Conservation (phyloP, 2,113 vertebrate genomes). For the Antigone vipio region DNA sequence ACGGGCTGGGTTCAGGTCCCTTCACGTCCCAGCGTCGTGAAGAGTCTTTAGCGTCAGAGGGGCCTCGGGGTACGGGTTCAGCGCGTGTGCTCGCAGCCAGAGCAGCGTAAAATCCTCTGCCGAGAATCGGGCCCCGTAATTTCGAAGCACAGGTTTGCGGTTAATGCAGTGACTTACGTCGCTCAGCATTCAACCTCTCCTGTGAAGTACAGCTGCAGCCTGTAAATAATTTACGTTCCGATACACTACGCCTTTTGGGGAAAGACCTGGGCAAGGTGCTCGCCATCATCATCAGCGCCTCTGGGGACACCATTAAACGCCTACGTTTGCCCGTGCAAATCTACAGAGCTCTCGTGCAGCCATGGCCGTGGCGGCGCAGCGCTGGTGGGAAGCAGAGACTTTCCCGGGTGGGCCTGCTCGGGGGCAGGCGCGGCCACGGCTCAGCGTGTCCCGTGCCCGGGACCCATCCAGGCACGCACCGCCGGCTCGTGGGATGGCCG, state of each 20-base stretch:
- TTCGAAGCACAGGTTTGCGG: neutral
- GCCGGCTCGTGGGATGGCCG: neutral
- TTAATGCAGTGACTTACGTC: neutral
- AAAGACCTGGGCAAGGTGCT: neutral
- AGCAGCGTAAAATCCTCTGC: rapidly evolving
- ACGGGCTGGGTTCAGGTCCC: neutral
- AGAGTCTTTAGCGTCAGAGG: rapidly evolving
- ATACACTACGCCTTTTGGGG: neutral
- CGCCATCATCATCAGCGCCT: neutral
- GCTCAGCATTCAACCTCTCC: neutral
- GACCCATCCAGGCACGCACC: neutral
- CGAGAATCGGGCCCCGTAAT: neutral
- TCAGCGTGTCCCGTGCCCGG: neutral
- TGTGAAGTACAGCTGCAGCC: too few species aligned
- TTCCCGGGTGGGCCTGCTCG: too few species aligned
- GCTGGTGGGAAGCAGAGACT: neutral
- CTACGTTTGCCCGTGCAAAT: neutral
- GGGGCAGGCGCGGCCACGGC: neutral
- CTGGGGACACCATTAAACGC: neutral
- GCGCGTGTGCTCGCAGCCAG: rapidly evolving
- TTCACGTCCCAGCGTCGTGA: rapidly evolving
- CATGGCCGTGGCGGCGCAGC: rapidly evolving
- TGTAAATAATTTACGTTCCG: too few species aligned
- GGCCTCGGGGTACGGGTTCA: rapidly evolving
- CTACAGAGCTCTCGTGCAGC: neutral